Base-by-base conservation (phyloP, 2,888 invertebrate genomes). In the Acholoe squamosa region DNA sequence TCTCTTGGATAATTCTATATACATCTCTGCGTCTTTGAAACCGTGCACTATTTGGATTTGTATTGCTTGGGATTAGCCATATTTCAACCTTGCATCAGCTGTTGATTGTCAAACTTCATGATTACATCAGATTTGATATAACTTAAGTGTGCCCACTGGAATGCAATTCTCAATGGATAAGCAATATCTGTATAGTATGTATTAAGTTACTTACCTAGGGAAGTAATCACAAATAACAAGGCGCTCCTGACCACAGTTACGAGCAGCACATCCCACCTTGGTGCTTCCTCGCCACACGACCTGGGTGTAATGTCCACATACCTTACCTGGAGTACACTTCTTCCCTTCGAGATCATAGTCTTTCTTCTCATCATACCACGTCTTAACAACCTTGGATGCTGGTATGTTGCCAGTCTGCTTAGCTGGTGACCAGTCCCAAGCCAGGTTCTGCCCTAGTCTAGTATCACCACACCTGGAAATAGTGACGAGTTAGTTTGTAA, bases 301-400 rank as follows among this genome's bases (percentile, higher is more conserved):
- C 56, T 86, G 86, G 22, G 86, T 86, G 86, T 86, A 86, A 54
- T 86, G 86, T 5, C 86, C 86, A 28, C 86, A 86, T 25, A 86
- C 52, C 86, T 86, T 86, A 12, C 86, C 86, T 0, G 52, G 3
- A 16, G 25, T 86, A 86, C 86, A 86, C 54, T 52, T 86, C 52
- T 54, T 86, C 0, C 14, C 52, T 33, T 28, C 19, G 25, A 86
- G 54, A 28, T 86, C 28, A 54, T 86, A 86, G 56, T 86, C 52
- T 7, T 0, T 54, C 86, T 86, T 86, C 56, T 86, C 86, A 54
- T 86, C 86, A 86, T 86, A 86, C 86, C 86, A 86, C 86, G 54
- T 86, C 31, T 54, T 14, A 28, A 86, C 86, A 25, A 86, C 86
- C 28, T 54, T 52, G 12, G 22, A 22, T 28, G 86, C 28, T 0